These are phyloP conservation scores for Solenopsis fugax DNA, from an alignment of 1,140 invertebrate genomes.

Conservation along the genomic window DNA sequence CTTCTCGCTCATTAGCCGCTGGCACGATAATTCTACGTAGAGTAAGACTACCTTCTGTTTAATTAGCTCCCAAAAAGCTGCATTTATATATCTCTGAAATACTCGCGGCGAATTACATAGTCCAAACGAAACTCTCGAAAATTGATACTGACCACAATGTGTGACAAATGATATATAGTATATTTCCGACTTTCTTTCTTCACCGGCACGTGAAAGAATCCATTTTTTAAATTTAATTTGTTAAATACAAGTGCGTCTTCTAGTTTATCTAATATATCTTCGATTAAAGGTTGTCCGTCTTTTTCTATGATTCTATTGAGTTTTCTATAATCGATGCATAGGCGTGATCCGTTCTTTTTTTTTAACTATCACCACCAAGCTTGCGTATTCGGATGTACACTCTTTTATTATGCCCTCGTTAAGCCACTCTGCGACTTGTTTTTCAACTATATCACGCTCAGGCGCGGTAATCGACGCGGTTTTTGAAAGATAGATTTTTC, in stretches of 20 bases:
- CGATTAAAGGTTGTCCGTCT: background rate
- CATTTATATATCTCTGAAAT: no score
- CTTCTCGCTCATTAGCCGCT: no score
- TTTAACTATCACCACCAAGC: background rate
- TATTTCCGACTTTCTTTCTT: slow-evolving; percentile 11
- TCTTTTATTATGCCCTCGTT: background rate
- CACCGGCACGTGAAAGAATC: background rate
- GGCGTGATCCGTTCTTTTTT: background rate
- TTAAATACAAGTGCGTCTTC: slow-evolving; percentile 1
- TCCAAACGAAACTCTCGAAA: background rate
- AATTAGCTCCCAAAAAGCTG: no score
- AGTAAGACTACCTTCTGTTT: no score
- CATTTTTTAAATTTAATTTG: slow-evolving; percentile 22
- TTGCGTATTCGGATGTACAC: background rate
- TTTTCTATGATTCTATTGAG: background rate
- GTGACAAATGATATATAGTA: background rate
- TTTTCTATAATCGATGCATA: background rate
- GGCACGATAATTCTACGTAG: no score
- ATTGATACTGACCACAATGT: slow-evolving; percentile 28
- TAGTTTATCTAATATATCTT: slow-evolving; percentile 26
- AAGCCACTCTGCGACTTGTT: background rate
- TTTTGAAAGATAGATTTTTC: background rate
- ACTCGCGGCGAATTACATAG: no score
- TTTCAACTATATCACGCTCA: background rate
- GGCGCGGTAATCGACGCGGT: background rate